phyloP scores from a whole-genome alignment of 2,888 invertebrate genomes.

The Chironomus riparius region DNA sequence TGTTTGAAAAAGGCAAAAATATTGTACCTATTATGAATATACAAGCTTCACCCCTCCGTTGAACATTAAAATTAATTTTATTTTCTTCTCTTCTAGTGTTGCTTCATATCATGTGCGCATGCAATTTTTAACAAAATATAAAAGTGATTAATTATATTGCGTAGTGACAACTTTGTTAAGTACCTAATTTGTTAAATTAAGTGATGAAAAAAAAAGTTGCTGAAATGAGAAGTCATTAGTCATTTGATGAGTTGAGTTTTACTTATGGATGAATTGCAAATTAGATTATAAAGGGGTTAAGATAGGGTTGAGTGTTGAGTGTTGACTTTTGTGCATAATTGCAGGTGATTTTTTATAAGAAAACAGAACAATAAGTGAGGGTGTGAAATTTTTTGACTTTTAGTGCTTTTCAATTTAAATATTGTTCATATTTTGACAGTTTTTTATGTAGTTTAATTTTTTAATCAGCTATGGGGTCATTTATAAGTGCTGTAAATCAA shows the following conservation, averaged over 20 bases:
- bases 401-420: too few species aligned
- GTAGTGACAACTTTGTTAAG: not conserved
- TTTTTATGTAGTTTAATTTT: too few species aligned
- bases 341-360: not conserved
- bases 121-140: not conserved
- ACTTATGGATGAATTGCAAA: too few species aligned
- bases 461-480: too few species aligned
- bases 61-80: not conserved
- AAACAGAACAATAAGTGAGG: not conserved
- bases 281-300: too few species aligned
- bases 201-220: constrained; percentile 1
- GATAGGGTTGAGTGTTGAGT: not conserved
- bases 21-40: not conserved
- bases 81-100: not conserved
- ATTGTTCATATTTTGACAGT: too few species aligned
- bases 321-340: not conserved
- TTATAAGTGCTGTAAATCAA: too few species aligned
- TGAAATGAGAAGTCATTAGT: not conserved
- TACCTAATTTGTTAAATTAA: constrained; percentile 16
- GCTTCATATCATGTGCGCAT: not conserved
- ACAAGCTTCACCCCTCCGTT: not conserved
- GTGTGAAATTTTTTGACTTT: not conserved
- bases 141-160: constrained; percentile 11
- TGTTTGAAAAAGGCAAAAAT: not conserved
- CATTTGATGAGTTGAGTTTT: not conserved